Conservation (phyloP, 2,113 vertebrate genomes). For the Amblyopsis rosae region DNA sequence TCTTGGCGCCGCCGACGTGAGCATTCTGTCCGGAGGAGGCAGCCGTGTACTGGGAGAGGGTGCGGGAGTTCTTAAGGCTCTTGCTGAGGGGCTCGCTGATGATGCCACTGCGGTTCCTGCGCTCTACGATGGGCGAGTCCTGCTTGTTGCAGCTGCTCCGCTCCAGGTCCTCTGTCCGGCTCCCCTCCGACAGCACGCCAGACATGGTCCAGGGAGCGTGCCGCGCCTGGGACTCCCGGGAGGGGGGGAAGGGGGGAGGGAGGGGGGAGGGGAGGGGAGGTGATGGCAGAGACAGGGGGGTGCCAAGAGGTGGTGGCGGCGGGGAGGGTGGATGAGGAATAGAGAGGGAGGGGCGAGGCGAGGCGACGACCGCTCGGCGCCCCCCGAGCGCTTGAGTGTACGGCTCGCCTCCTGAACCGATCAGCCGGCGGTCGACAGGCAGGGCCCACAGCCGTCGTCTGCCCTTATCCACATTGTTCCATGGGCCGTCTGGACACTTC, state of each 20-base stretch:
- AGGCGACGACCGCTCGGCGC: conserved; percentile 51
- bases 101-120: conserved; percentile 95
- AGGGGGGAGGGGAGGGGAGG: conserved; percentile 70
- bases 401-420: conserved; percentile 59
- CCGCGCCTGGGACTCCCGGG: conserved; percentile 58
- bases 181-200: conserved; percentile 84
- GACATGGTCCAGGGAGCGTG: conserved; percentile 88
- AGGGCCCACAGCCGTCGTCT: conserved; percentile 70
- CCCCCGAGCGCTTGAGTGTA: conserved; percentile 53
- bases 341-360: conserved; percentile 54
- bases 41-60: conserved; percentile 94
- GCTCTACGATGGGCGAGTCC: conserved; percentile 83
- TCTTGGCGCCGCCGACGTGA: conserved; percentile 80
- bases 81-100: conserved; percentile 97
- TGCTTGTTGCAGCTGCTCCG: conserved; percentile 77
- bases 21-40: conserved; percentile 81
- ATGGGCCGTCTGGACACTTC: conserved; percentile 70
- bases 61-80: conserved; percentile 95
- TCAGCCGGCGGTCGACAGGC: conserved; percentile 65
- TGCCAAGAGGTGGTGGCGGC: conserved; percentile 47
- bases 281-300: conserved; percentile 34
- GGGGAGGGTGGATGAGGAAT: conserved; percentile 69
- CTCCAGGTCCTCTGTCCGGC: conserved; percentile 84
- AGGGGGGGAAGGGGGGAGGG: conserved; percentile 57
- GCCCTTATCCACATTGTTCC: conserved; percentile 74